Conservation (phyloP, 1,140 invertebrate genomes). For the Homarus americanus region DNA sequence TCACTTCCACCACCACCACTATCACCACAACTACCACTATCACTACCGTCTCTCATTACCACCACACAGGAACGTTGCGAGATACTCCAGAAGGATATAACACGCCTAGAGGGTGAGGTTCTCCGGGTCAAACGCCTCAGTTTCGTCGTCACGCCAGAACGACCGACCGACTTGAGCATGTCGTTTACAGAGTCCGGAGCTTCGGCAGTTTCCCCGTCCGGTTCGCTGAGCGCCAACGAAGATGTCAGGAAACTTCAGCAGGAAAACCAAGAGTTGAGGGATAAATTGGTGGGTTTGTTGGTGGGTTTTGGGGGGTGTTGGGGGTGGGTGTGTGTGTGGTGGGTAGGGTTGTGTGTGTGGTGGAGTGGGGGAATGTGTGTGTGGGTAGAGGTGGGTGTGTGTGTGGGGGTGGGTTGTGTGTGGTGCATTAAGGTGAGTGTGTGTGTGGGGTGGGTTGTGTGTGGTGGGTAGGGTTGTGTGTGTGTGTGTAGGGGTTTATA, state of each 20-base stretch:
- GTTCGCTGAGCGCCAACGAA: not conserved
- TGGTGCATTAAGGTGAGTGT: too few relatives aligned
- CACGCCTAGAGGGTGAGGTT: conserved; percentile 78
- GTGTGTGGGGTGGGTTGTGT: too few relatives aligned
- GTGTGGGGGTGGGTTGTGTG: too few relatives aligned
- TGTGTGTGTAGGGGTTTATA: too few relatives aligned
- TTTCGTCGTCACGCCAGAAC: conserved; percentile 9
- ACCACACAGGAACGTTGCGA: conserved; percentile 77
- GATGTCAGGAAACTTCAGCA: conserved; percentile 33
- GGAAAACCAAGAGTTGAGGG: conserved; percentile 76
- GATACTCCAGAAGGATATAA: conserved; percentile 78
- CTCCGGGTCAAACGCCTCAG: conserved; percentile 76
- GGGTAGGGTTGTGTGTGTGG: too few relatives aligned
- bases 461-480: too few relatives aligned
- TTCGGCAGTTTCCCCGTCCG: not conserved
- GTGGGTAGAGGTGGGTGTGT: too few relatives aligned
- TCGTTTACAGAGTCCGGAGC: conserved; percentile 42
- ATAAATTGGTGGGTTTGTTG: conserved; percentile 77
- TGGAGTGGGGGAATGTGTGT: too few relatives aligned
- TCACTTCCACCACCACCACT: too few relatives aligned
- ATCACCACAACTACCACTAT: not conserved
- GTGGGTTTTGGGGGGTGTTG: not conserved
- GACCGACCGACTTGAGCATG: conserved; percentile 25
- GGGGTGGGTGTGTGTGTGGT: too few relatives aligned
- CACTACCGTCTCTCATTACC: not conserved